Base-by-base conservation (phyloP, 1,140 invertebrate genomes). In the Armadillidium nasatum region DNA sequence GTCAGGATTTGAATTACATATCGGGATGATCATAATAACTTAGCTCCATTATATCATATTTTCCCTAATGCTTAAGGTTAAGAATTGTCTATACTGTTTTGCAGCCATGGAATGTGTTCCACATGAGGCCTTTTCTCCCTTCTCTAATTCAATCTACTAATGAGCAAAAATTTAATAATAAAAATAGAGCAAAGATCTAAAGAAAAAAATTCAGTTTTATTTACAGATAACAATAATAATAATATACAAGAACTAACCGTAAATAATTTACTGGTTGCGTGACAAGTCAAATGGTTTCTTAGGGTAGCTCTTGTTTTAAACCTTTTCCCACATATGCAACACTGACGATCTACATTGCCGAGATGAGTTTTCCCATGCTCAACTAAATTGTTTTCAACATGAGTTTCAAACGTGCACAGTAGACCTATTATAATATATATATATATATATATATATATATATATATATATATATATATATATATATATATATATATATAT, bases 311-410 rank as follows among this genome's bases (percentile, higher is more conserved):
- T 73, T 77, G 82, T 81, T 77, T 82, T 80, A 78, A 82, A 83
- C 33, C 23, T 74, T 78, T 83, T 83, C 44, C 33, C 69, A 77
- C 83, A 83, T 7, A 81, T 44, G 70, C 79, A 75, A 75, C 81
- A 82, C 0, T 75, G 69, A 21, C 50, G 74, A 33, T 70, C 60
- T 0, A 69, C 70, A 15, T 50, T 75, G 67, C 72, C 45, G 50
- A 75, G 71, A 68, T 78, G 76, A 11, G 73, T 50, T 22, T 45
- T 44, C n/a, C 72, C 76, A 74, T 78, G 76, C 45, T 75, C 11
- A n/a, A 78, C 76, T 54, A 78, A 33, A n/a, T 54, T 21, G n/a
- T 73, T 78, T 22, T 78, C 72, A 10, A 74, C 33, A 43, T 69
- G 73, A 44, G 68, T 74, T 69, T 50, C 74, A 33, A 71, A 78